Base-by-base conservation (phyloP, 2,888 invertebrate genomes). In the Limnephilus lunatus region DNA sequence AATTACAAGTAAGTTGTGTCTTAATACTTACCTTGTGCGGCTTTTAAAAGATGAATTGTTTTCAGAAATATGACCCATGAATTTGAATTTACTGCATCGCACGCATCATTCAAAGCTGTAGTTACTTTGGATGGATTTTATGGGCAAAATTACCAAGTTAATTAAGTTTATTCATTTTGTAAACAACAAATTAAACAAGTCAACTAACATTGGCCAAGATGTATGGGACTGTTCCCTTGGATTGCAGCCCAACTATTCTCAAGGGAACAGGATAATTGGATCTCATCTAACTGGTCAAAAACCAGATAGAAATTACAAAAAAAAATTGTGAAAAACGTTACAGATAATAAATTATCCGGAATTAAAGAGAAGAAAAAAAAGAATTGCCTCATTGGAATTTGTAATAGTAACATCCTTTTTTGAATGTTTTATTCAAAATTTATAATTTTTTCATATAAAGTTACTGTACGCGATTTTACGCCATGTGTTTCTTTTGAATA, bases 71-170 rank as follows among this genome's bases (percentile, higher is more conserved):
- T 32, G 30, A 68, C 68, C 68, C 68, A 68, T 68, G 68, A 68
- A 68, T 68, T 68, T 25, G 68, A 68, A 68, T 68, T 68, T 68
- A 68, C 68, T 25, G 68, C 68, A 68, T 68, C 68, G 30, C 86
- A 86, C 86, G 39, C 86, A 48, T 86, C 86, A 86, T 86, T 48
- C 86, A 48, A 39, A 30, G 35, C 14, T 86, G 48, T 44, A 53
- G 30, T 85, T 39, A 85, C 86, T 88, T 88, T 88, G 88, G 35
- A 88, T 88, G 88, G 88, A 88, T 32, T 53, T 88, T 68, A 44
- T 80, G 80, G 88, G 68, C 88, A 80, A 88, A 68, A 88, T 48
- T 12, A 31, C 86, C 39, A 85, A 31, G 14, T n/a, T 53, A 30
- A n/a, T 44, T 86, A 48, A 44, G 86, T 53, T 39, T 53, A n/a